These are phyloP conservation scores for Halichondria panicea DNA, from an alignment of 37 sponge, comb jelly and placozoan species.

Conservation along the genomic window DNA sequence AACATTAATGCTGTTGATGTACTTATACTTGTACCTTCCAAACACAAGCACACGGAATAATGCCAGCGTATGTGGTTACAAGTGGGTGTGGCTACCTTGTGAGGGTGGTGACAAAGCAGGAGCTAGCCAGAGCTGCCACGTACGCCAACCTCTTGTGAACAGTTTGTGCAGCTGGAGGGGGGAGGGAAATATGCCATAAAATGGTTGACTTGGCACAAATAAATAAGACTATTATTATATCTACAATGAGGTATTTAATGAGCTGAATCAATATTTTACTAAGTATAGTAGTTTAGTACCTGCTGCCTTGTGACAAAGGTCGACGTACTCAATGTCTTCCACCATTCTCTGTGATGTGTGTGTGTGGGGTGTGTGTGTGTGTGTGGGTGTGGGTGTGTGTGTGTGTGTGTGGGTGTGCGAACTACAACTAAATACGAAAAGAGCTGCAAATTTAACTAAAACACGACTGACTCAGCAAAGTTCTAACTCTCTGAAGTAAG, in stretches of 20 bases:
- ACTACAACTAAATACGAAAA: no score
- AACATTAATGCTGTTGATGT: no score
- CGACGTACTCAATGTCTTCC: slow-evolving; percentile 92
- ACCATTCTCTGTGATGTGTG: slow-evolving; percentile 61
- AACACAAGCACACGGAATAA: no score
- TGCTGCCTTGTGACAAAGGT: slow-evolving; percentile 84
- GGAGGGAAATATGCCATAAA: background rate
- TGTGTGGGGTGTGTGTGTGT: background rate
- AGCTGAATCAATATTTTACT: background rate
- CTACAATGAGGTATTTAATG: background rate
- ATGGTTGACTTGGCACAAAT: background rate
- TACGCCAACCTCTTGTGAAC: slow-evolving; percentile 60
- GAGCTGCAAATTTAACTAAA: no score
- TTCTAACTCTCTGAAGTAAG: background rate
- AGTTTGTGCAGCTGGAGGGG: slow-evolving; percentile 24
- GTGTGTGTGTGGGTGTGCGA: slow-evolving; percentile 2
- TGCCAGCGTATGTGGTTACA: background rate
- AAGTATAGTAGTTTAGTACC: no score
- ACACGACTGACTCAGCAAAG: no score
- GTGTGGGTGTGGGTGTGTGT: slow-evolving; percentile 14
- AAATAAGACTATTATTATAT: background rate
- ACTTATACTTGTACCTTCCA: no score
- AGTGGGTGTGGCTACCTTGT: slow-evolving; percentile 51
- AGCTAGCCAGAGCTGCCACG: slow-evolving; percentile 72
- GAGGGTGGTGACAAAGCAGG: slow-evolving; percentile 63